Base-by-base conservation (phyloP, 2,113 vertebrate genomes). In the Australoheros scitulus region DNA sequence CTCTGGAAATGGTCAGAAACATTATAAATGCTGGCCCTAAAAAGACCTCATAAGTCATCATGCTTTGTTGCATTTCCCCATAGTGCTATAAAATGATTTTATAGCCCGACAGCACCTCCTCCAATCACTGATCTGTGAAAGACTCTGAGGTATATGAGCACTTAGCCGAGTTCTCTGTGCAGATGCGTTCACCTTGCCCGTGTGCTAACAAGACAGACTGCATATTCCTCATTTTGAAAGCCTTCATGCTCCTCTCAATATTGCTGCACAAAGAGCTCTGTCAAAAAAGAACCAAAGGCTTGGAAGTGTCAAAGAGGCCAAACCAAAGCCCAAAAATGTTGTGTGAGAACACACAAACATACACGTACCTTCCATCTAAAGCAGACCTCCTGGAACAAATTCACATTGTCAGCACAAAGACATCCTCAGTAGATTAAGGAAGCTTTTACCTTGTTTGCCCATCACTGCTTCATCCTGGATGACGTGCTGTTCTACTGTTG, bases 121-220 rank as follows among this genome's bases (percentile, higher is more conserved):
- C 83, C 80, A 72, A 76, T 77, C 38, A 22, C 55, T 79, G 50
- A 80, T 78, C 83, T 86, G 87, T 87, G 80, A 90, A 81, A 78
- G 76, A 59, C 58, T 78, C 56, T 24, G 24, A 60, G 57, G 61
- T 55, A 52, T 87, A 32, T 4, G 3, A 75, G 77, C 77, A 72
- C 65, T 8, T 72, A 72, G 43, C 43, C 32, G 6, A 61, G 58
- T 43, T 60, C 77, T 81, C 47, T 7, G 11, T 77, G 68, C 38
- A 65, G 63, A 84, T 65, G 61, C 43, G 22, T 80, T 78, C 80
- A 76, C 68, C 70, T 85, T 85, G 58, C 75, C 70, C 26, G 3
- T 50, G 59, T 76, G 76, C 82, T 64, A 82, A 86, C 81, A 64
- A 87, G 78, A 56, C 81, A 52, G 64, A 7, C 77, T 22, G 72